Evolutionary conservation across 37 sponge, comb jelly and placozoan species (phyloP), one percentile per base, ranked within the genome.

Genomic region (Aplysina aerophoba): DNA sequence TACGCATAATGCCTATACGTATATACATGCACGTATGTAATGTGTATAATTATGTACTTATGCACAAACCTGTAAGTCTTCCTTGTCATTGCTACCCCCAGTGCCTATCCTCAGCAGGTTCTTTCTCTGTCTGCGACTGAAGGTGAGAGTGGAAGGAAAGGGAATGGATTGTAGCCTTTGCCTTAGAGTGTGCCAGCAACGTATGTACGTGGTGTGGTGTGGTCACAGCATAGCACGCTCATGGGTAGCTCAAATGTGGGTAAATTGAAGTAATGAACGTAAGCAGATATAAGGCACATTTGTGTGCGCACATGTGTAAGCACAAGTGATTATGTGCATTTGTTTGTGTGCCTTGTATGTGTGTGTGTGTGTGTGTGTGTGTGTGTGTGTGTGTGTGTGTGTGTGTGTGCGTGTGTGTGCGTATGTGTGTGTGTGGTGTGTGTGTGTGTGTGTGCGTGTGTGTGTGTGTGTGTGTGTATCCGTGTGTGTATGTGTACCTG

Each of bases 391-490:
- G 8, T 11, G 3, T 44, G 8, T 44, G 50, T 8, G 50, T 11
- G 50, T 44, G 50, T 11, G 50, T 44, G 50, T 44, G 8, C 50
- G 50, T 44, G 8, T 8, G 50, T 44, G 50, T 11, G 8, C 50
- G 50, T 8, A 44, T 44, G 50, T 44, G 50, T 44, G 50, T 44
- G 50, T 8, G 50, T 44, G 50, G 6, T 3, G 6, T 44, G 71
- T 69, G 71, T 69, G 71, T 69, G 71, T 27, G 33, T 69, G 71
- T 69, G 33, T 25, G 33, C 33, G 71, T 69, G 71, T 69, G 71
- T 69, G 71, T 25, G 33, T 69, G 71, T 69, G 71, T 69, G 33
- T 69, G 71, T 69, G 33, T 27, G 33, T 69, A 30, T 28, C 34
- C 30, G 71, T 69, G 71, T 69, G 71, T 69, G 71, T 28, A 69